Conservation (phyloP, 2,113 vertebrate genomes). For the Sapayoa aenigma region DNA sequence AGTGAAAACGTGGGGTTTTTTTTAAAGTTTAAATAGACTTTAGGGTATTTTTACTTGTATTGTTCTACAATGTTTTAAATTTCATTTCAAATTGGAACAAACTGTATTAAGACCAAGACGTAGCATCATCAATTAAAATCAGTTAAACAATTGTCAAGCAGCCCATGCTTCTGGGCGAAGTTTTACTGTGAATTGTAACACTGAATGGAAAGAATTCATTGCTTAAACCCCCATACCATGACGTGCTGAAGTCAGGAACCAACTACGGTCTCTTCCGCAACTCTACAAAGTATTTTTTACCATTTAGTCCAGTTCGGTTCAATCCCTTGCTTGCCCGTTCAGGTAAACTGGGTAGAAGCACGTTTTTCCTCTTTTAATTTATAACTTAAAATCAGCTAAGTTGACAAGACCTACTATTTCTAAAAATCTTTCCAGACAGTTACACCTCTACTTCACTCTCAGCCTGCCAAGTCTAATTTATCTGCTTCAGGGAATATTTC, state of each 20-base stretch:
- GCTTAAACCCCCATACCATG: not conserved
- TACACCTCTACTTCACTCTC: accelerated
- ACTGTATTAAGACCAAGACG: not conserved
- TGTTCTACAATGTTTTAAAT: not conserved
- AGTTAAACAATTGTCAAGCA: not conserved
- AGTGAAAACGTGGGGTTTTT: not conserved
- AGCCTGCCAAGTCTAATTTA: not conserved
- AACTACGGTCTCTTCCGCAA: not conserved
- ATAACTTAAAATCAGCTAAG: not conserved
- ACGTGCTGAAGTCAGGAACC: not conserved
- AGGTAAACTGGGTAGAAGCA: not conserved
- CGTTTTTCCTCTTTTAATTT: not conserved
- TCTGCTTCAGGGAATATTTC: not conserved
- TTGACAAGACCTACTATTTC: not conserved
- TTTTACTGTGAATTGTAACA: not conserved
- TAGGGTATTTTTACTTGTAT: not conserved
- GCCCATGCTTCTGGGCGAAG: not conserved
- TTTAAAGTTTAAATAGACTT: not conserved
- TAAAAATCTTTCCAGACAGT: not conserved
- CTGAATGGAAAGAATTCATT: not conserved
- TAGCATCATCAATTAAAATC: not conserved
- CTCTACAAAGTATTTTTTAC: not conserved
- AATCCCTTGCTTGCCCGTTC: not conserved
- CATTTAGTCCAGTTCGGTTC: not conserved
- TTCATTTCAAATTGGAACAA: not conserved